Evolutionary conservation across 2,113 vertebrate genomes (phyloP), one percentile per base, ranked within the genome.

Genomic region (Grammomys dolichurus): DNA sequence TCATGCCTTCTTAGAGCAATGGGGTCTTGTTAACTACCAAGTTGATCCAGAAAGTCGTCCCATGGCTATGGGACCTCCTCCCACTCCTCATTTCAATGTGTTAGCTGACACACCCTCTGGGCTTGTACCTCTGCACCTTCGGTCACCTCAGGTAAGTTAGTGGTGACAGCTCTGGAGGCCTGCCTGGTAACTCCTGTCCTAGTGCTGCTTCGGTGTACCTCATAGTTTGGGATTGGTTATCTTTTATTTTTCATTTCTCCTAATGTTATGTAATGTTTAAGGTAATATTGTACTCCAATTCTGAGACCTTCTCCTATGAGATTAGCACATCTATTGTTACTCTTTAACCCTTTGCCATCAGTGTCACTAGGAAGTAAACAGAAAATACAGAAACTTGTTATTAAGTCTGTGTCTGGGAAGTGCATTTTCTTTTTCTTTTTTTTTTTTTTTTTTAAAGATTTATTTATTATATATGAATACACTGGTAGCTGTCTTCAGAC

Each of bases 1-100:
- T 0, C 99, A 99, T 20, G 99, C 99, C 0, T 99, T 99, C 94
- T 97, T 99, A 98, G 99, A 99, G 98, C 99, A 99, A 97, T 99
- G 99, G 99, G 99, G 99, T 31, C 99, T 99, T 77, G 99, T 99
- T 60, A 99, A 99, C 97, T 99, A 99, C 97, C 99, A 99, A 91
- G 99, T 99, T 67, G 99, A 99, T n/a, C 98, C 99, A 0, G 99
- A 99, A 72, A 99, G 99, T 93, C 98, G 99, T 2, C 99, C 99
- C 0, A 98, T 99, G 97, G 99, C 99, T 0, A 99, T 99, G 99
- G 99, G 99, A 0, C 99, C 99, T 0, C 99, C 99, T 7, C 99
- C 99, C 0, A 99, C 99, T 2, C 99, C 99, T 40, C 99, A 99
- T 96, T 99, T 99, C 98, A 99, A 99, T 0, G 99, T 99, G 16